Base-by-base conservation (phyloP, 2,113 vertebrate species). In the Himantopus leucocephalus region DNA sequence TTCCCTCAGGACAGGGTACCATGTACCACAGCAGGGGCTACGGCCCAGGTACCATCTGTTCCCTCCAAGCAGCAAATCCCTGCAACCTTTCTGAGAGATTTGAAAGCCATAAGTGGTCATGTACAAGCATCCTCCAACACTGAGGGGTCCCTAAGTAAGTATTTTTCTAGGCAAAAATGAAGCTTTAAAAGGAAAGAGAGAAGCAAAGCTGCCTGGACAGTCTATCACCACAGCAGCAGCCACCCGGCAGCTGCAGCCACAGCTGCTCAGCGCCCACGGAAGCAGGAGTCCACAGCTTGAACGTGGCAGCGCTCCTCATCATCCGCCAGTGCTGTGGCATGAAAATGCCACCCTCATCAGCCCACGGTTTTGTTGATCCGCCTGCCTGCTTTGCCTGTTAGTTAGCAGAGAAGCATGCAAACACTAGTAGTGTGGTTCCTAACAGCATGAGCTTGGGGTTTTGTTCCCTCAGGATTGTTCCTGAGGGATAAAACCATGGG, bases 211-310 rank as follows among this genome's bases (percentile, higher is more conserved):
- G 86, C 66, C 88, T 16, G 53, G 76, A 53, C 94, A 94, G 82
- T 64, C 55, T 95, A 73, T 85, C 75, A 88, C 91, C 3, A 13
- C 94, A 96, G 94, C 96, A 96, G 79, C 77, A 92, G 78, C 91
- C 94, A 95, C 94, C 93, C 79, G 64, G 89, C 24, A 48, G 70
- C 52, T 63, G 68, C 90, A 92, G 74, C 19, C 43, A 29, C 1
- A 24, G 83, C 78, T 97, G 78, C 94, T 92, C 56, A 27, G 67
- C 0, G 4, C 94, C 39, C 3, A 2, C 45, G 47, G 64, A 62
- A 88, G 53, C 29, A 72, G 56, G 10, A 93, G 35, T 78, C 67
- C 56, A 58, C 79, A 71, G 53, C 71, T 91, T 2, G 1, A 90
- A 84, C 0, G 2, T 67, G 88, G 86, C 58, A 96, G 34, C 0